Conservation (phyloP, 1,140 invertebrate genomes). For the Xylocopa sonorina region DNA sequence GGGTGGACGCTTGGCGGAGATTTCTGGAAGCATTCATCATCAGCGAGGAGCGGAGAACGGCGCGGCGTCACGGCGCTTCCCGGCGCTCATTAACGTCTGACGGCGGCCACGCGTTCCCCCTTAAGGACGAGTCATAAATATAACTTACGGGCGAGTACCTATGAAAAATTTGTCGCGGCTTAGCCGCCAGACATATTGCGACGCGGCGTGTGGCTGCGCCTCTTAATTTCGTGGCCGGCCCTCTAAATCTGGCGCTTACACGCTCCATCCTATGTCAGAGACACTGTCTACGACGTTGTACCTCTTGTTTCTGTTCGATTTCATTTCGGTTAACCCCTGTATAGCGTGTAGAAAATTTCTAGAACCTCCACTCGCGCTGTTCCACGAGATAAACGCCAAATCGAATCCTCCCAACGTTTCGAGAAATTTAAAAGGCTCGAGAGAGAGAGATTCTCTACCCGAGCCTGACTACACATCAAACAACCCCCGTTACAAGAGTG, state of each 20-base stretch:
- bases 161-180: conserved; percentile 72
- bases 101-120: conserved; percentile 62
- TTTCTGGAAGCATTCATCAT: conserved; percentile 70
- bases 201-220: conserved; percentile 43
- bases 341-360: no score
- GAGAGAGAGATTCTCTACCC: background rate
- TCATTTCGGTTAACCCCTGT: no score
- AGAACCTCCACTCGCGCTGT: no score
- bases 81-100: conserved; percentile 71
- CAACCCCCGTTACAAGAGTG: background rate
- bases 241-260: conserved; percentile 50
- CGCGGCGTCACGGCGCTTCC: conserved; percentile 39
- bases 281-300: conserved; percentile 21
- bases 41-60: conserved; percentile 30
- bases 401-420: no score
- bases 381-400: no score
- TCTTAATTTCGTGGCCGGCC: conserved; percentile 48
- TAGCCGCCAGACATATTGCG: conserved; percentile 64
- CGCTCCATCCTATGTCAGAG: background rate
- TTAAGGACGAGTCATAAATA: conserved; percentile 74
- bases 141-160: conserved; percentile 67
- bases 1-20: background rate
- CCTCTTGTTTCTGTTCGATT: background rate
- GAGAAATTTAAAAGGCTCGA: background rate
- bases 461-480: background rate